These are phyloP conservation scores for Lates japonicus DNA, from an alignment of 2,797 vertebrate species.

Conservation along the genomic window DNA sequence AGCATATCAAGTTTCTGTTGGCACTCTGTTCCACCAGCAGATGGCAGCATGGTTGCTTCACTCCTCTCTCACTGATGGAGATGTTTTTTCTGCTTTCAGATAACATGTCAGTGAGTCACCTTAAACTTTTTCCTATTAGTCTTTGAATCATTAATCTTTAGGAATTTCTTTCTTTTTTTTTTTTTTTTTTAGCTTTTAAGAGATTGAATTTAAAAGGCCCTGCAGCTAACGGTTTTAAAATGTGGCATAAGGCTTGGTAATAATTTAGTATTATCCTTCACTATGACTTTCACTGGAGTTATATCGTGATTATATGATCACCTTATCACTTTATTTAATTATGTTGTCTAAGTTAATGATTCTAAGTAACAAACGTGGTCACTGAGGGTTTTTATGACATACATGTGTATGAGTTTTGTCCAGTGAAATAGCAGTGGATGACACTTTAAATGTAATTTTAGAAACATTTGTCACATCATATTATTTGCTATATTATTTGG, in stretches of 20 bases:
- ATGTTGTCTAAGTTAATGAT: not conserved
- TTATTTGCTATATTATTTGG: not conserved
- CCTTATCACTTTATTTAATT: not conserved
- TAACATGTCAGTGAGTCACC: constrained; percentile 9
- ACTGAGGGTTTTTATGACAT: not conserved
- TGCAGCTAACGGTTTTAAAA: not conserved
- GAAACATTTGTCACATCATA: not conserved
- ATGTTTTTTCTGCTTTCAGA: constrained; percentile 25
- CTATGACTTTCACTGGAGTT: not conserved
- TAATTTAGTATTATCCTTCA: not conserved
- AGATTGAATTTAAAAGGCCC: not conserved
- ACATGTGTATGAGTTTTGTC: not conserved
- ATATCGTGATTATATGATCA: not conserved
- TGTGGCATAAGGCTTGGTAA: not conserved
- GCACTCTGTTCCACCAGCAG: constrained; percentile 57
- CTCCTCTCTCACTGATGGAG: not conserved
- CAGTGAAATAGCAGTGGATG: not conserved
- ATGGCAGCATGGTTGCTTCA: constrained; percentile 77
- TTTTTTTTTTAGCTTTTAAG: not conserved
- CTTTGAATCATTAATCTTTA: not conserved
- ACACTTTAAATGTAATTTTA: not conserved
- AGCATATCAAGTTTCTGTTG: not conserved
- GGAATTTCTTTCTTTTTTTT: not conserved
- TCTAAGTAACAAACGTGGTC: not conserved
- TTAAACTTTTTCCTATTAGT: not conserved